These are phyloP conservation scores for Drosophila rhopaloa DNA, from an alignment of 1,140 invertebrate genomes.

Conservation along the genomic window DNA sequence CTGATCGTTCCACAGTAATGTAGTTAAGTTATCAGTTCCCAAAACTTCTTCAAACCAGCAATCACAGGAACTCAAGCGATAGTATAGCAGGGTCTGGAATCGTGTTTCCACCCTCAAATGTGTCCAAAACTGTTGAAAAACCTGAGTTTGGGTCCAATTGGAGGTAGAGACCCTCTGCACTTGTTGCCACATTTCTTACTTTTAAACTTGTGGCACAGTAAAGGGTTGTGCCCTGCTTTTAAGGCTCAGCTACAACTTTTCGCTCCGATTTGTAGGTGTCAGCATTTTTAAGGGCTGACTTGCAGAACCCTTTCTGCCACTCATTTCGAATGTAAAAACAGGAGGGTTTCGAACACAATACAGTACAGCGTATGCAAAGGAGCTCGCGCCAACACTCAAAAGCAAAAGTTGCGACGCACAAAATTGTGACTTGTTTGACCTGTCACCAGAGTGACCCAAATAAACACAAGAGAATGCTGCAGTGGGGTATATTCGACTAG, in stretches of 20 bases:
- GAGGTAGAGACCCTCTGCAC: neutral
- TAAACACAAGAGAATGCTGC: slow-evolving; percentile 2
- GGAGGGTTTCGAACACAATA: slow-evolving; percentile 30
- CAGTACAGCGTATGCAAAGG: slow-evolving; percentile 7
- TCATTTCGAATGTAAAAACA: slow-evolving; percentile 30
- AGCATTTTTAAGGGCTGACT: slow-evolving; percentile 74
- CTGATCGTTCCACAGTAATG: slow-evolving; percentile 22
- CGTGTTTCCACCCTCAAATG: slow-evolving; percentile 12
- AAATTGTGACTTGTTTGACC: slow-evolving; percentile 54
- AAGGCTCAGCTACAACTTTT: slow-evolving; percentile 3
- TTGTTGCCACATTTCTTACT: slow-evolving; percentile 25
- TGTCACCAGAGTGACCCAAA: slow-evolving; percentile 64
- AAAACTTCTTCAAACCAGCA: slow-evolving; percentile 37
- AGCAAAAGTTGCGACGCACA: slow-evolving; percentile 65
- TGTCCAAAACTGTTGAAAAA: slow-evolving; percentile 12
- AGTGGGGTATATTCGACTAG: neutral
- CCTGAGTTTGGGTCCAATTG: neutral
- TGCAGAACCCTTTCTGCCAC: slow-evolving; percentile 45
- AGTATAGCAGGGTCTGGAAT: slow-evolving; percentile 39
- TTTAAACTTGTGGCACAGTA: neutral
- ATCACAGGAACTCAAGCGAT: slow-evolving; percentile 11
- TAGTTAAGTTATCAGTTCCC: neutral
- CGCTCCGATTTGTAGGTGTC: slow-evolving; percentile 45
- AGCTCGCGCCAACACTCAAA: slow-evolving; percentile 44
- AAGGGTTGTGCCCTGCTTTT: slow-evolving; percentile 11